These are phyloP conservation scores for Siniperca chuatsi DNA, from an alignment of 2,113 vertebrate genomes.

Conservation along the genomic window DNA sequence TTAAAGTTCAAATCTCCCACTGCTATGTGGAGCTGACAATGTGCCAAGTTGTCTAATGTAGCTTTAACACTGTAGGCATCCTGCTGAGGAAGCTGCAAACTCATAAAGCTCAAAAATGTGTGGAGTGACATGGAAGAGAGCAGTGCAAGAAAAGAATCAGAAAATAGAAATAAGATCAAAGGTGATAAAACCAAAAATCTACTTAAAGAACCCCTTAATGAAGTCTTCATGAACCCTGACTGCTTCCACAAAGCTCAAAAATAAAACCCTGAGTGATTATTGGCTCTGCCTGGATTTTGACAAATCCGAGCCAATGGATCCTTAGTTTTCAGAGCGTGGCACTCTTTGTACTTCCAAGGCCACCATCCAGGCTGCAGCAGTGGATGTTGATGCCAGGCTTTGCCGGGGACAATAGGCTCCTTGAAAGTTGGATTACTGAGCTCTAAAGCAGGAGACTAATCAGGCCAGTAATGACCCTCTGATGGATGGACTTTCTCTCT, in stretches of 20 bases:
- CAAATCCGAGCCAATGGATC: conserved; percentile 2
- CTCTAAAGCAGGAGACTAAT: conserved; percentile 54
- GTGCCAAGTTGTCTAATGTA: neutral
- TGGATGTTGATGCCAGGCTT: conserved; percentile 4
- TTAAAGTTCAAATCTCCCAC: neutral
- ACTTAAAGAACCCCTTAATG: neutral
- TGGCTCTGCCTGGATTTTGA: conserved; percentile 10
- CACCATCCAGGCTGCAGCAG: conserved; percentile 1
- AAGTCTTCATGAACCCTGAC: neutral
- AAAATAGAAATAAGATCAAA: neutral
- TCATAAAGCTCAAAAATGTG: neutral
- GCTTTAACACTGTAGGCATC: neutral
- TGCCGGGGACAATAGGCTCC: conserved; percentile 39
- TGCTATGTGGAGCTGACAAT: neutral
- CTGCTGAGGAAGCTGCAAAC: neutral
- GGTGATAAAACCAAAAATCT: conserved; percentile 12
- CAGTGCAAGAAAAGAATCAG: neutral
- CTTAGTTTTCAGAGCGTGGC: conserved; percentile 23
- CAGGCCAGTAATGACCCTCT: conserved; percentile 58
- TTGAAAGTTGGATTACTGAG: conserved; percentile 44
- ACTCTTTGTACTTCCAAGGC: conserved; percentile 14
- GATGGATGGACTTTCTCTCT: conserved; percentile 56
- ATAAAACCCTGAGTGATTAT: conserved; percentile 21
- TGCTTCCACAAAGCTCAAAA: neutral
- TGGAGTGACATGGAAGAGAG: neutral